Conservation (phyloP, 2,797 vertebrate genomes). For the Poliocrania exsul region DNA sequence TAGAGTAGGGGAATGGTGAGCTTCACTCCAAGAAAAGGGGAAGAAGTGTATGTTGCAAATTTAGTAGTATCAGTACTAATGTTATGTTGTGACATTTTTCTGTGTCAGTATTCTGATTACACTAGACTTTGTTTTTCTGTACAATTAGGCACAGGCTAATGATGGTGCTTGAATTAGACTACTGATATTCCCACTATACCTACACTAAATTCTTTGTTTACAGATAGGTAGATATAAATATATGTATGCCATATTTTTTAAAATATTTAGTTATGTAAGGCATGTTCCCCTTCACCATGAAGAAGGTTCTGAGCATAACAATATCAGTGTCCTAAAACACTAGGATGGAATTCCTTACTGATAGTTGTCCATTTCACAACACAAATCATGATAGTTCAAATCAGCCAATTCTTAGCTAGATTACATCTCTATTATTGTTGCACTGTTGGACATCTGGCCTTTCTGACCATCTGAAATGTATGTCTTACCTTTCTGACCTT, state of each 20-base stretch:
- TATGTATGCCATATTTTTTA: neutral
- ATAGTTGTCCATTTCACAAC: neutral
- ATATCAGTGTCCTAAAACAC: neutral
- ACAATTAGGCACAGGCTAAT: neutral
- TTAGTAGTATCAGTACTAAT: neutral
- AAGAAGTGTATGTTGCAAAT: neutral
- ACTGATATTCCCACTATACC: neutral
- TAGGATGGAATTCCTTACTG: neutral
- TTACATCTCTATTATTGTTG: fast-evolving
- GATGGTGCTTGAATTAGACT: neutral
- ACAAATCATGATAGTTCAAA: neutral
- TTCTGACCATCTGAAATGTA: neutral
- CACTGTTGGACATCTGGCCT: neutral
- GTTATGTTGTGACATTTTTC: neutral
- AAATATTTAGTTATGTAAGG: neutral
- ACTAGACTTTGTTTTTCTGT: neutral
- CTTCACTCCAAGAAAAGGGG: neutral
- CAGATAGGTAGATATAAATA: neutral
- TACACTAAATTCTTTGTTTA: neutral
- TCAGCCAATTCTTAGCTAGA: neutral
- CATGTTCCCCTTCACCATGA: neutral
- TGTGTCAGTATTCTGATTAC: neutral
- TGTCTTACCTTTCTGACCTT: neutral
- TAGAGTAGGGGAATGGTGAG: neutral
- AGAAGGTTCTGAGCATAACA: neutral